Evolutionary conservation across 2,113 vertebrate genomes (phyloP).

Genomic region (Hucho hucho): DNA sequence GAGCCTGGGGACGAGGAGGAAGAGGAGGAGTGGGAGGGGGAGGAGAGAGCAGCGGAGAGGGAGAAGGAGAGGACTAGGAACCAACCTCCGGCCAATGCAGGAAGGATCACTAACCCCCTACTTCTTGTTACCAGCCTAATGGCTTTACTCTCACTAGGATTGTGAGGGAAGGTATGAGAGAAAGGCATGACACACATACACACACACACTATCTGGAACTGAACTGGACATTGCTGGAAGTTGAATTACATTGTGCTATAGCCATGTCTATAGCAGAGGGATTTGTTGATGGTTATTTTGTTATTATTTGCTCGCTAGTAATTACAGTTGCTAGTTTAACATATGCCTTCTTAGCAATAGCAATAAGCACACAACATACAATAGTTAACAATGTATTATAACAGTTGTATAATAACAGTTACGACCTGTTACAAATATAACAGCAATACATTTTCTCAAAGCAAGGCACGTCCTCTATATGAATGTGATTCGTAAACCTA

Average conservation of each 20-base stretch:
- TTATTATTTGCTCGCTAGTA: no score
- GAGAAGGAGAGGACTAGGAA: not conserved
- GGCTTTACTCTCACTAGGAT: not conserved
- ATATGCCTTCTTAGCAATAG: not conserved
- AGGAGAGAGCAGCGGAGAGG: not conserved
- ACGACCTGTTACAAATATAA: not conserved
- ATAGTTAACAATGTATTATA: not conserved
- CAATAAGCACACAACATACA: not conserved
- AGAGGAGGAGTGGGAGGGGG: not conserved
- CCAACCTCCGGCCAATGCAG: not conserved
- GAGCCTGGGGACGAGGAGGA: not conserved
- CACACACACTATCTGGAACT: not conserved
- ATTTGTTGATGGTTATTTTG: not conserved
- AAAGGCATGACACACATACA: not conserved
- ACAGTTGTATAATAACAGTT: not conserved
- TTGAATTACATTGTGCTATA: no score
- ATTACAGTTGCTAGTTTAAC: no score
- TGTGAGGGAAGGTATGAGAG: slow-evolving; percentile 7
- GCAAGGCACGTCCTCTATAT: not conserved
- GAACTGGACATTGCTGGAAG: slow-evolving; percentile 1
- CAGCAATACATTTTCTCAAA: not conserved
- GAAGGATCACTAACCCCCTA: not conserved
- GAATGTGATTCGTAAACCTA: not conserved
- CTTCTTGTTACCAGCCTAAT: not conserved
- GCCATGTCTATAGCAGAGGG: not conserved